Evolutionary conservation across 2,113 vertebrate genomes (phyloP).

Genomic region (Brachyhypopomus gauderio): DNA sequence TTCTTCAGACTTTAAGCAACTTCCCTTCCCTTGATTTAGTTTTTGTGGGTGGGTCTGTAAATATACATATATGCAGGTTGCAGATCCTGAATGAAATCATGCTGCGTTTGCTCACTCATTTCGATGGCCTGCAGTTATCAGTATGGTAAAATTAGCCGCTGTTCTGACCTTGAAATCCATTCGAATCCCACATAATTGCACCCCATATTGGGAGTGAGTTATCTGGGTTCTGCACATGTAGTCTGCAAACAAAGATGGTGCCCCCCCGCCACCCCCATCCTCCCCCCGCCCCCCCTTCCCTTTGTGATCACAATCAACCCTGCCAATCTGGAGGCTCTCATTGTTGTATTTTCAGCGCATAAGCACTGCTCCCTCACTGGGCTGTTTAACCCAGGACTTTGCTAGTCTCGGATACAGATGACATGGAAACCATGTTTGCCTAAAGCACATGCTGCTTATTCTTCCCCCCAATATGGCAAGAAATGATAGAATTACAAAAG

Average conservation of each 20-base stretch:
- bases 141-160: slow-evolving; percentile 3
- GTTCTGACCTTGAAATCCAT: slow-evolving; percentile 38
- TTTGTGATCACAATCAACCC: slow-evolving; percentile 47
- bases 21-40: slow-evolving; percentile 25
- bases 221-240: slow-evolving; percentile 52
- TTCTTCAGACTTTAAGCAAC: slow-evolving; percentile 8
- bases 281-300: neutral
- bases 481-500: slow-evolving; percentile 32
- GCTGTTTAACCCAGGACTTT: slow-evolving; percentile 10
- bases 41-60: slow-evolving; percentile 18
- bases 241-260: slow-evolving; percentile 46
- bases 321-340: slow-evolving; percentile 52
- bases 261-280: no score
- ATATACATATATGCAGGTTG: neutral
- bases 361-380: slow-evolving; percentile 39
- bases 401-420: slow-evolving; percentile 15
- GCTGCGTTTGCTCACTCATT: slow-evolving; percentile 18
- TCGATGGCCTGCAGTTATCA: slow-evolving; percentile 18
- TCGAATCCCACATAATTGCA: slow-evolving; percentile 34
- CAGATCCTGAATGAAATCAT: neutral
- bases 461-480: slow-evolving; percentile 8
- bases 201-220: slow-evolving; percentile 37
- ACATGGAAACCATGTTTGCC: slow-evolving; percentile 32
- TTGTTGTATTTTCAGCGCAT: slow-evolving; percentile 51
- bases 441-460: slow-evolving; percentile 26